Base-by-base conservation (phyloP, 2,888 invertebrate genomes). In the Polyploca ridens region DNA sequence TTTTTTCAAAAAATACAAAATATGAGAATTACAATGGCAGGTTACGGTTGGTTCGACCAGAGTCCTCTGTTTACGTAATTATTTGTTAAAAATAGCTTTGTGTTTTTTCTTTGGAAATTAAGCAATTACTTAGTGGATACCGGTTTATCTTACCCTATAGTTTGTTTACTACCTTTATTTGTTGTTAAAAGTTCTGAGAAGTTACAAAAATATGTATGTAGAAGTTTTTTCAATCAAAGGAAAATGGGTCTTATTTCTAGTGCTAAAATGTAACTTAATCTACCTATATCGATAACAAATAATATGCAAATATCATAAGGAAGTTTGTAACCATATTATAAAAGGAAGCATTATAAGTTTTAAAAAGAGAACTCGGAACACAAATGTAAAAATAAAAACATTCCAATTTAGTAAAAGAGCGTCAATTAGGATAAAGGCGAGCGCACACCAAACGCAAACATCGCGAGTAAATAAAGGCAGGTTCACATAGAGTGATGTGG, bases 341-440 rank as follows among this genome's bases (percentile, higher is more conserved):
- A 41, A 41, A 13, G 3, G 1, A 41, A 13, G 41, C 4, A 41
- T 14, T 4, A 14, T 14, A 44, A 44, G 5, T 3, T 1, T 4
- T 1, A 46, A 46, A 46, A 46, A 46, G 5, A n/a, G n/a, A 46
- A n/a, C 46, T 46, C 46, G 6, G 46, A 46, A 46, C 46, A 46
- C 46, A 46, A 46, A 46, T 46, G 46, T 54, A 38, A 66, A 70
- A 70, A 68, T 62, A 73, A 71, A 38, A 70, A 69, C 72, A 69
- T 69, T 74, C 74, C 77, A 84, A 82, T 82, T 75, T 72, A 73
- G 72, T 73, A 78, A 79, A 82, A 76, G 70, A 74, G 74, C 75
- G 76, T 82, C 86, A 86, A 89, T 88, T 89, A 89, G 79, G 71
- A 72, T 84, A 87, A 86, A 81, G 86, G 81, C 72, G 72, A 65